Evolutionary conservation across 1,140 invertebrate species (phyloP).

Genomic region (Hypsibius dujardini): DNA sequence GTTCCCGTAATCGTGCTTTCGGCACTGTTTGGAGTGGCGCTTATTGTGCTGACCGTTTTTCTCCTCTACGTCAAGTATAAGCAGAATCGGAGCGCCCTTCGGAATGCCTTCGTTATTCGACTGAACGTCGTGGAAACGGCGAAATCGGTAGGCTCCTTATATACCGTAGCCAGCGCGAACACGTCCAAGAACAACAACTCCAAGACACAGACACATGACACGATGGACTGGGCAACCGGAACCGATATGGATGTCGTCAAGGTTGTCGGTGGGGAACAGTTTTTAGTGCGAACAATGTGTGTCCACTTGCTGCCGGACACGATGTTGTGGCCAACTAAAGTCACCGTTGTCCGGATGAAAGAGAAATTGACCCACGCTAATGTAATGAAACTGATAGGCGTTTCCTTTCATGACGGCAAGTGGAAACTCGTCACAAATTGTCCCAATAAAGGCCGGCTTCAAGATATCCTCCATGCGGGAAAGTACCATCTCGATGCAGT

Average conservation of each 20-base stretch:
- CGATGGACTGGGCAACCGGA: background rate
- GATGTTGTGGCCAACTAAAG: background rate
- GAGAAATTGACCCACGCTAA: background rate
- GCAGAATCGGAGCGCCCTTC: background rate
- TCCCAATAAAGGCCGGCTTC: background rate
- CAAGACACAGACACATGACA: background rate
- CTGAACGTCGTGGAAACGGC: background rate
- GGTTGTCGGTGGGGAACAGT: background rate
- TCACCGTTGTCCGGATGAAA: background rate
- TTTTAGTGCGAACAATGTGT: background rate
- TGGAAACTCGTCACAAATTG: background rate
- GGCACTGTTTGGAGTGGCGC: background rate
- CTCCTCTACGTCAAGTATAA: background rate
- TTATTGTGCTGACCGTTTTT: background rate
- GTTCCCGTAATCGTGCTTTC: constrained; percentile 20
- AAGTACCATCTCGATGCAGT: background rate
- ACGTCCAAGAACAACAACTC: background rate
- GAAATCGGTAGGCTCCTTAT: background rate
- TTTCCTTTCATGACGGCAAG: background rate
- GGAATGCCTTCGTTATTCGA: background rate
- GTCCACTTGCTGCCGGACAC: background rate
- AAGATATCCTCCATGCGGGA: background rate
- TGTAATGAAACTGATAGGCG: background rate
- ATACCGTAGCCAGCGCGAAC: background rate
- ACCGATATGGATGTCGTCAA: background rate